Conservation (phyloP, 2,888 invertebrate genomes). For the Napeogenes sylphis region DNA sequence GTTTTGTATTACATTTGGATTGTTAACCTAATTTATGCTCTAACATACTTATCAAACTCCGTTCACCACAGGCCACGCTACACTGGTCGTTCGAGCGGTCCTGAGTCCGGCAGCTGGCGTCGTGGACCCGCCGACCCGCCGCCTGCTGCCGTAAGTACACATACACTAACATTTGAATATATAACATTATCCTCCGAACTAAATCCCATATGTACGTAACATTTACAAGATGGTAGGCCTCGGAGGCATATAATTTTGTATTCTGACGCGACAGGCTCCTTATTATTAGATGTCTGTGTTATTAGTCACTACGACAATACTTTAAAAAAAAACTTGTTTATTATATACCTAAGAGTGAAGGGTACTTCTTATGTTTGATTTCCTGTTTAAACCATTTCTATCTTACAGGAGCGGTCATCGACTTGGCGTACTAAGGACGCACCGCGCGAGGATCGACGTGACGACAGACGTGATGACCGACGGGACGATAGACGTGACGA, state of each 20-base stretch:
- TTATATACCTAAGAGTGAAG: too few species aligned
- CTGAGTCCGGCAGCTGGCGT: conserved; percentile 57
- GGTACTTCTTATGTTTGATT: too few species aligned
- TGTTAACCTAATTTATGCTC: too few species aligned
- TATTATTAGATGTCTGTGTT: conserved; percentile 2
- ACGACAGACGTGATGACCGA: conserved; percentile 39
- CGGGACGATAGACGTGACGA: conserved; percentile 39
- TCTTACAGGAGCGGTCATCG: conserved; percentile 57
- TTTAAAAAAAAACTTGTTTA: too few species aligned
- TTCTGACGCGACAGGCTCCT: not conserved
- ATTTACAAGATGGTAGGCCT: conserved; percentile 3
- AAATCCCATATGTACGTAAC: not conserved
- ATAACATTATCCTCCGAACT: not conserved
- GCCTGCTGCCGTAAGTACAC: conserved; percentile 48
- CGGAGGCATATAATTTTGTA: not conserved
- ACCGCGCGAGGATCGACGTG: conserved; percentile 36
- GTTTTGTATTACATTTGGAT: not conserved
- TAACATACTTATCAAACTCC: not conserved
- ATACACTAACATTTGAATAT: too few species aligned
- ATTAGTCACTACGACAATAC: not conserved
- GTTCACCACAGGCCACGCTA: conserved; percentile 46
- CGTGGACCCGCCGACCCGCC: conserved; percentile 61
- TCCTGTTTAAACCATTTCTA: not conserved
- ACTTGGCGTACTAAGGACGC: conserved; percentile 64
- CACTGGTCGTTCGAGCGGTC: conserved; percentile 63